Evolutionary conservation across 2,888 invertebrate genomes (phyloP), one percentile per base, ranked within the genome.

Genomic region (Noctua fimbriata): DNA sequence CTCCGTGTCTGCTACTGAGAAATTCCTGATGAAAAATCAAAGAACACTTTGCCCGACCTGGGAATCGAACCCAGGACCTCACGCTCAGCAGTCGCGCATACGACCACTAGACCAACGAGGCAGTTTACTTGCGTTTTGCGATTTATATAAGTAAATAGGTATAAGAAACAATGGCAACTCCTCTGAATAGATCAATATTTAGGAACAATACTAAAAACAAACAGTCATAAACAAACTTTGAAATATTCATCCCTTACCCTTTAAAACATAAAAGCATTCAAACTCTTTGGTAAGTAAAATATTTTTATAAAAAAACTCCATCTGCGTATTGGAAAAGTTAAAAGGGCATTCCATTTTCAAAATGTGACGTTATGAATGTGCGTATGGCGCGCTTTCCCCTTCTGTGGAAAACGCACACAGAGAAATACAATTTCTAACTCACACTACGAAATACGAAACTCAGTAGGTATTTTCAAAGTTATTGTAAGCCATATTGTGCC

Each of bases 311-410:
- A 81, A 55, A 85, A 81, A 87, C 58, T 73, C 79, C 72, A 84
- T 93, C 91, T 90, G 88, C 91, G 92, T 93, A 93, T 93, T 93
- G 92, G 91, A 94, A 94, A 94, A 94, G 93, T 93, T 93, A 92
- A 95, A 94, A 93, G 86, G 92, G 93, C 92, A 93, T 95, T 95
- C 94, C 93, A 94, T 95, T 95, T 95, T 94, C 92, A 92, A 95
- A 95, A 92, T 93, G 92, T 92, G 90, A 90, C 91, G 92, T 90
- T 91, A 82, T 85, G 84, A 89, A 91, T 91, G 92, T 92, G 92
- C 93, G 93, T 92, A 91, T 91, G 91, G 91, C 90, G 89, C 90
- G 94, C 92, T 95, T 95, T 95, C 95, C 94, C 94, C 94, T 94
- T 93, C 93, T 90, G 92, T 91, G 92, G 84, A 93, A 93, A 92